Conservation (phyloP, 2,797 vertebrate species). For the Paguma larvata region DNA sequence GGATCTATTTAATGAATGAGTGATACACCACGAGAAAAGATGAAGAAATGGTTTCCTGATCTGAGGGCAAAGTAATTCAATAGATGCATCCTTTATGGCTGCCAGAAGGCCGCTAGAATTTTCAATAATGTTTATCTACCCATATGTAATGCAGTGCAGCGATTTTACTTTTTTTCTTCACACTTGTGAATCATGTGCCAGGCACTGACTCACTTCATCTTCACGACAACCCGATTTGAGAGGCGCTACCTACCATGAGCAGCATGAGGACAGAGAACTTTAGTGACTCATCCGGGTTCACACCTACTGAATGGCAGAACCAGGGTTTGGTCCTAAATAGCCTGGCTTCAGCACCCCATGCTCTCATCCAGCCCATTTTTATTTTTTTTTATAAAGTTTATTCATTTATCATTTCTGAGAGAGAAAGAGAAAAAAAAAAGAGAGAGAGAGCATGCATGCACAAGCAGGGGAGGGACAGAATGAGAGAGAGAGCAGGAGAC, state of each 20-base stretch:
- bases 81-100: background rate
- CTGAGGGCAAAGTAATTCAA: background rate
- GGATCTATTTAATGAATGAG: constrained; percentile 11
- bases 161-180: background rate
- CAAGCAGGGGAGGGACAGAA: too few relatives aligned
- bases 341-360: background rate
- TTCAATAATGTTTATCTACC: constrained; percentile 54
- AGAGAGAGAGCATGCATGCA: too few relatives aligned
- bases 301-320: background rate
- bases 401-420: too few relatives aligned
- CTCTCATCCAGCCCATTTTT: background rate
- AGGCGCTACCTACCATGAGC: background rate
- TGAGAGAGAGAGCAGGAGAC: too few relatives aligned
- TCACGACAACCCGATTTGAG: background rate
- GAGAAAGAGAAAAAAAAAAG: too few relatives aligned
- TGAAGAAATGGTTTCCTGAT: background rate
- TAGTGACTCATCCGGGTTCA: background rate
- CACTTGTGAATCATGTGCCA: background rate
- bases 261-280: background rate
- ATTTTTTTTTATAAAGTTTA: background rate
- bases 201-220: constrained; percentile 28
- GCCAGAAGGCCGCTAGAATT: constrained; percentile 32
- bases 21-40: background rate
- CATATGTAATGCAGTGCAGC: background rate
- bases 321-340: background rate